Conservation (phyloP, 1,140 invertebrate genomes). For the Pinna nobilis region DNA sequence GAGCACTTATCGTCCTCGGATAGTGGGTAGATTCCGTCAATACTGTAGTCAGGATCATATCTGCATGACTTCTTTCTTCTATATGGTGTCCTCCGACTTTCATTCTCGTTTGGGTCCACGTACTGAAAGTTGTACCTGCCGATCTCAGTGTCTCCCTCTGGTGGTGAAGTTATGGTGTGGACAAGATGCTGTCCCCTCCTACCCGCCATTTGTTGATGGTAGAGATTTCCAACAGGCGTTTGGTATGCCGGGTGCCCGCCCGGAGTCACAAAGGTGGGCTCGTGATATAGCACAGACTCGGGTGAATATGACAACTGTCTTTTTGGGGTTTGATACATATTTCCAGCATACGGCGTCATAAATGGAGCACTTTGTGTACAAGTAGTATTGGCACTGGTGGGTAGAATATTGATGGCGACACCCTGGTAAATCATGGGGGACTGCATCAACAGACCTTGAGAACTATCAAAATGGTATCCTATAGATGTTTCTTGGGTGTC, state of each 20-base stretch:
- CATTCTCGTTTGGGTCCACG: neutral
- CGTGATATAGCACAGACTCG: neutral
- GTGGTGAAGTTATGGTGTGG: neutral
- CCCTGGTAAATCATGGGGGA: neutral
- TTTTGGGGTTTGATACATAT: conserved; percentile 1
- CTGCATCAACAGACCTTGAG: neutral
- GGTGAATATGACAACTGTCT: conserved; percentile 8
- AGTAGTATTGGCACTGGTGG: neutral
- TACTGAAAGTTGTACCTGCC: neutral
- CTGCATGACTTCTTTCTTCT: neutral
- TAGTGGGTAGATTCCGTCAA: conserved; percentile 10
- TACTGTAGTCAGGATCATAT: neutral
- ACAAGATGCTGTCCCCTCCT: neutral
- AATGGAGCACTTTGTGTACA: neutral
- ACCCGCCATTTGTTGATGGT: neutral
- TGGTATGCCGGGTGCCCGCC: conserved; percentile 5
- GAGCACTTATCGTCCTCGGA: neutral
- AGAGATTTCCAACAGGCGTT: neutral
- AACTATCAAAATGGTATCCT: neutral
- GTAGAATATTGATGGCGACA: neutral
- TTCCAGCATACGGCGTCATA: conserved; percentile 4
- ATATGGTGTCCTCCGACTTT: neutral
- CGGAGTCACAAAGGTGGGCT: neutral
- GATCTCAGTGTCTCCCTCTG: neutral
- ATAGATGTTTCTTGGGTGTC: conserved; percentile 18